These are phyloP conservation scores for Lycia hirtaria DNA, from an alignment of 2,888 invertebrate genomes.

Conservation along the genomic window DNA sequence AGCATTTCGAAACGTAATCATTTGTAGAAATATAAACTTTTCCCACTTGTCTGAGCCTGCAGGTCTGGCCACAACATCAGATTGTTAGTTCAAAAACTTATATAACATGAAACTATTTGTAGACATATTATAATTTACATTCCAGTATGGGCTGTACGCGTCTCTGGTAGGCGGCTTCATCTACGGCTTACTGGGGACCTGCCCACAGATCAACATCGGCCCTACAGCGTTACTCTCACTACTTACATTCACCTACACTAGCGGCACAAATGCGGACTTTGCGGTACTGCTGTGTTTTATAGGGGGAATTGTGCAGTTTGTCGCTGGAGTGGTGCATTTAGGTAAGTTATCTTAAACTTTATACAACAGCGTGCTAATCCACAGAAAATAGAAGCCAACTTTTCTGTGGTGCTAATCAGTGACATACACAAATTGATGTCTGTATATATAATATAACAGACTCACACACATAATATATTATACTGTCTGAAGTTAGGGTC, in stretches of 20 bases:
- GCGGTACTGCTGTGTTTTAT: conserved; percentile 88
- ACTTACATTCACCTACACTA: conserved; percentile 88
- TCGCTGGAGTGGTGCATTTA: conserved; percentile 87
- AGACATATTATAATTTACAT: conserved; percentile 34
- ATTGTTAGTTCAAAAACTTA: neutral
- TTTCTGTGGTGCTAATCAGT: neutral
- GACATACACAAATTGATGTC: too few relatives aligned
- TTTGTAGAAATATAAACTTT: too few relatives aligned
- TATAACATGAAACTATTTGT: neutral
- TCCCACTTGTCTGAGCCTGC: too few relatives aligned
- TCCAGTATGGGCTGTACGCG: conserved; percentile 93
- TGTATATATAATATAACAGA: too few relatives aligned
- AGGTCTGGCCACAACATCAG: too few relatives aligned
- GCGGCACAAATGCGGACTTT: conserved; percentile 84
- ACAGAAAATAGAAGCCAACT: neutral
- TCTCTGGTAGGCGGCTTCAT: conserved; percentile 92
- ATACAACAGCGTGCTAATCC: neutral
- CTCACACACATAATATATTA: too few relatives aligned
- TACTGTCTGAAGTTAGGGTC: too few relatives aligned
- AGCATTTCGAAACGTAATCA: too few relatives aligned
- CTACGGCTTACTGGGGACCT: conserved; percentile 91
- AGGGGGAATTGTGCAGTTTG: conserved; percentile 87
- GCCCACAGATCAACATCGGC: conserved; percentile 86
- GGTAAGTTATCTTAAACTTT: conserved; percentile 72
- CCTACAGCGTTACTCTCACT: conserved; percentile 92